phyloP scores from a whole-genome alignment of 2,888 invertebrate genomes.

The Selenia dentaria region DNA sequence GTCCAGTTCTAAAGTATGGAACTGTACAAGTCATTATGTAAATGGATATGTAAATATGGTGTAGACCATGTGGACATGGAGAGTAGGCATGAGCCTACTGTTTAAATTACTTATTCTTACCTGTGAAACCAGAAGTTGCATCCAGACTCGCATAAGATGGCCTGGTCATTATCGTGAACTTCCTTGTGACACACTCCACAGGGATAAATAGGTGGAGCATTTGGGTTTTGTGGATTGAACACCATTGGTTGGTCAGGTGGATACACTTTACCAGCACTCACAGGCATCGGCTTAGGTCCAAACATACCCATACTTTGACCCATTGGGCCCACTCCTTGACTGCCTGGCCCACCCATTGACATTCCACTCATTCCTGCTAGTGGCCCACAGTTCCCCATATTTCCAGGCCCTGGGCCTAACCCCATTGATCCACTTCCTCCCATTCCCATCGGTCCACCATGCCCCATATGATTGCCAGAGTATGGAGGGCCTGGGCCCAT shows the following conservation, averaged over 20 bases:
- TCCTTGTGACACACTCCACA: constrained; percentile 99
- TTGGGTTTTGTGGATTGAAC: constrained; percentile 98
- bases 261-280: constrained; percentile 96
- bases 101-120: constrained; percentile 80
- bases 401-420: constrained; percentile 77
- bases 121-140: constrained; percentile 99
- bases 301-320: constrained; percentile 86
- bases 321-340: constrained; percentile 84
- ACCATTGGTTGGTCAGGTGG: constrained; percentile 98
- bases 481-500: constrained; percentile 80
- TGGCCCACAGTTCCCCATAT: constrained; percentile 79
- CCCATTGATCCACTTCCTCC: constrained; percentile 76
- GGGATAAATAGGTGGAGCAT: constrained; percentile 98
- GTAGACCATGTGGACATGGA: too few relatives aligned
- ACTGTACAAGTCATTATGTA: too few relatives aligned
- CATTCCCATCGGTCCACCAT: constrained; percentile 81
- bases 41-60: too few relatives aligned
- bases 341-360: constrained; percentile 81
- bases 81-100: too few relatives aligned
- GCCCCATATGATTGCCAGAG: constrained; percentile 78
- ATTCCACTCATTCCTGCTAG: constrained; percentile 81
- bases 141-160: constrained; percentile 98
- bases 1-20: too few relatives aligned
- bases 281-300: constrained; percentile 96
- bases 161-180: constrained; percentile 99